Evolutionary conservation across 2,888 invertebrate genomes (phyloP).

Genomic region (Apodemia duryi): DNA sequence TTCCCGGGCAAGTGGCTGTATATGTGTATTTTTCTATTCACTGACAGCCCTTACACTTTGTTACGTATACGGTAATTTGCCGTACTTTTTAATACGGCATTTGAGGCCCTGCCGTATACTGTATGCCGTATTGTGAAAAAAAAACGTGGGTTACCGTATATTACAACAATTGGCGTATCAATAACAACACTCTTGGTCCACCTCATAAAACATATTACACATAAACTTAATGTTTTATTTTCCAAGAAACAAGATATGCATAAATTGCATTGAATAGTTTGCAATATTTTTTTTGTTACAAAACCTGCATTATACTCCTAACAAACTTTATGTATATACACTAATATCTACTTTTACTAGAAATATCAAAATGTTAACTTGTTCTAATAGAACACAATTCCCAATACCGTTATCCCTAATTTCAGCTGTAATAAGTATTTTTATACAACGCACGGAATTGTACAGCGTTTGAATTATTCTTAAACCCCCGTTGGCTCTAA

Average conservation of each 20-base stretch:
- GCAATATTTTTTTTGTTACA: slow-evolving; percentile 1
- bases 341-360: slow-evolving; percentile 18
- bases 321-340: no score
- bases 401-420: slow-evolving; percentile 27
- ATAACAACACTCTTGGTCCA: not conserved
- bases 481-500: slow-evolving; percentile 19
- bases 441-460: slow-evolving; percentile 29
- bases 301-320: not conserved
- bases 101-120: not conserved
- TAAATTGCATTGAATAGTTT: not conserved
- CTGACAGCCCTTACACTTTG: no score
- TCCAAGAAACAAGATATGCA: not conserved
- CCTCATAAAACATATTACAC: no score
- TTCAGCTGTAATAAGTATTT: slow-evolving; percentile 15
- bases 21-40: no score
- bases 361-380: slow-evolving; percentile 28
- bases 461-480: slow-evolving; percentile 24
- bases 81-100: not conserved
- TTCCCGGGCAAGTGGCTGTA: no score
- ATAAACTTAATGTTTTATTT: not conserved
- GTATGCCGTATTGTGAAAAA: not conserved
- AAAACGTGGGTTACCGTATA: no score
- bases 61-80: no score
- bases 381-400: slow-evolving; percentile 28
- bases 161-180: not conserved